These are phyloP conservation scores for Kudoa iwatai DNA, from an alignment of 30 jellyfish, hydroid and myxozoan species.

Conservation along the genomic window DNA sequence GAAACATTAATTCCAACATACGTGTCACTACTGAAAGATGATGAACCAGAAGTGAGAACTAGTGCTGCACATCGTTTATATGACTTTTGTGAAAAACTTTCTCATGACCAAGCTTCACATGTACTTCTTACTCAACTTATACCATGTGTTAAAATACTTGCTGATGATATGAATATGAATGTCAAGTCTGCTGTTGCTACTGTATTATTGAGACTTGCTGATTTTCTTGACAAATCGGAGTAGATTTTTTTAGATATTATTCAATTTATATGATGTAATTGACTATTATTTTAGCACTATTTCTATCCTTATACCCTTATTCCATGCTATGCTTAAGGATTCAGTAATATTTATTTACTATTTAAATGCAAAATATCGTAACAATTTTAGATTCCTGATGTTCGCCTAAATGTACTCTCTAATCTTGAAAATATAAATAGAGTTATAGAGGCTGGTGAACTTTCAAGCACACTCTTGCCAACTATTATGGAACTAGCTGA, in stretches of 20 bases:
- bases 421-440: constrained; percentile 42
- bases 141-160: constrained; percentile 88
- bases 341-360: constrained; percentile 9
- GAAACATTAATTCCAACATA: constrained; percentile 45
- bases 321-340: constrained; percentile 25
- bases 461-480: constrained; percentile 14
- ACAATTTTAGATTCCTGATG: constrained; percentile 49
- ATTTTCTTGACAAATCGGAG: constrained; percentile 57
- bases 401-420: constrained; percentile 42
- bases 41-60: constrained; percentile 77
- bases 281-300: constrained; percentile 12
- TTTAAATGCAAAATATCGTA: not conserved
- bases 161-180: constrained; percentile 66
- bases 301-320: constrained; percentile 31
- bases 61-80: constrained; percentile 50
- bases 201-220: constrained; percentile 68
- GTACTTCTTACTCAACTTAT: constrained; percentile 21
- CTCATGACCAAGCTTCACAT: constrained; percentile 24
- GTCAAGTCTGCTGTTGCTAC: constrained; percentile 70
- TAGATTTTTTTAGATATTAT: constrained; percentile 1
- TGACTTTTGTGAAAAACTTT: constrained; percentile 46
- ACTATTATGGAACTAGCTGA: constrained; percentile 88
- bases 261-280: constrained; percentile 1
- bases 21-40: constrained; percentile 28
- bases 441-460: constrained; percentile 9